phyloP scores from a whole-genome alignment of 2,888 invertebrate species.

The Homarus gammarus region DNA sequence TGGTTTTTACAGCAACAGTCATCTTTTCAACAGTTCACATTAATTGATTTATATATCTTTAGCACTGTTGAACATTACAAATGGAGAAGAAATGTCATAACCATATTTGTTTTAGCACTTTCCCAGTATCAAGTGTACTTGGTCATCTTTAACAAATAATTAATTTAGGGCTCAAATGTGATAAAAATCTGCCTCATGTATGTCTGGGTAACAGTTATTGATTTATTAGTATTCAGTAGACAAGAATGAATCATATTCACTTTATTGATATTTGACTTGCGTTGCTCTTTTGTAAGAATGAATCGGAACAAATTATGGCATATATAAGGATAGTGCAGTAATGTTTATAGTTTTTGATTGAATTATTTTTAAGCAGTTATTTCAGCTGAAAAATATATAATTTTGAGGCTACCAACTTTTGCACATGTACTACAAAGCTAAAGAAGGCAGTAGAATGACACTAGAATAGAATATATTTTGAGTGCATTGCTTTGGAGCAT shows the following conservation, averaged over 20 bases:
- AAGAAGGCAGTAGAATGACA: neutral
- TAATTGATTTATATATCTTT: neutral
- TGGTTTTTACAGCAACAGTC: neutral
- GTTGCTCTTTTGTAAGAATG: neutral
- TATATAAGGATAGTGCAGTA: neutral
- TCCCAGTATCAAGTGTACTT: neutral
- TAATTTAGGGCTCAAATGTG: neutral
- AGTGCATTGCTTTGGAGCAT: neutral
- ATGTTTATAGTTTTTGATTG: neutral
- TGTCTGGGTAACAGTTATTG: neutral
- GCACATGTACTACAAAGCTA: neutral
- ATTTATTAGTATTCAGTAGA: neutral
- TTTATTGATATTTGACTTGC: neutral
- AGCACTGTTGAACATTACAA: neutral
- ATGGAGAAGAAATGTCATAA: neutral
- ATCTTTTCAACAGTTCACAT: no score
- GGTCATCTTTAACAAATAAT: neutral
- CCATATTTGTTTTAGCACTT: neutral
- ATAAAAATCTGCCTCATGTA: neutral
- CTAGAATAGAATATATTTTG: constrained; percentile 3
- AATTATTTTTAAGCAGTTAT: neutral
- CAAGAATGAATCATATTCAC: neutral
- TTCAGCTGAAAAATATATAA: neutral
- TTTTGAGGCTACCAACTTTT: neutral
- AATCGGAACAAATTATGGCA: neutral